phyloP scores from a whole-genome alignment of 2,888 invertebrate genomes.

The Dexiosoma caninum region DNA sequence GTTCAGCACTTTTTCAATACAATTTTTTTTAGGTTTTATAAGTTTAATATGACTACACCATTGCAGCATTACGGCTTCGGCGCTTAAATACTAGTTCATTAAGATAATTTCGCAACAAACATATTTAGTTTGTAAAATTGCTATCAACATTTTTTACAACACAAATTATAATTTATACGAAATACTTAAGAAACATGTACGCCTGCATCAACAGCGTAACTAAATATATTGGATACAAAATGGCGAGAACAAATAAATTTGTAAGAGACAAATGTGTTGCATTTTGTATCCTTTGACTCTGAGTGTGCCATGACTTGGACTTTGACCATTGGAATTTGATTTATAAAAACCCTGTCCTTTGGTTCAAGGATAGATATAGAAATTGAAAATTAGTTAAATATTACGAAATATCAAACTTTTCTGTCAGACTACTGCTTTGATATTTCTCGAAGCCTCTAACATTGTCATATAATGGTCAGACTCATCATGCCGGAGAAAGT shows the following conservation, averaged over 20 bases:
- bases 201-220: conserved; percentile 19
- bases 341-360: no score
- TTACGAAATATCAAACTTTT: no score
- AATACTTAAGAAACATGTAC: conserved; percentile 9
- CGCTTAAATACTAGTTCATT: conserved; percentile 10
- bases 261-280: background rate
- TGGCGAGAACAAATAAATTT: background rate
- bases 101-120: conserved; percentile 7
- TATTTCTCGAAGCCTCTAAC: no score
- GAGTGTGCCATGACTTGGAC: no score
- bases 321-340: no score
- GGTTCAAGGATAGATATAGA: no score
- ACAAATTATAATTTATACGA: conserved; percentile 20
- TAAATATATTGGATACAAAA: background rate
- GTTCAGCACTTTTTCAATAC: no score
- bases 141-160: conserved; percentile 8
- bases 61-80: background rate
- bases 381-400: no score
- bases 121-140: conserved; percentile 3
- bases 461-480: no score
- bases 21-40: background rate
- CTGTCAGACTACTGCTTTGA: no score
- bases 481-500: no score
- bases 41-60: background rate
- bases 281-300: no score